Evolutionary conservation across 2,797 vertebrate genomes (phyloP).

Genomic region (Cuculus canorus): DNA sequence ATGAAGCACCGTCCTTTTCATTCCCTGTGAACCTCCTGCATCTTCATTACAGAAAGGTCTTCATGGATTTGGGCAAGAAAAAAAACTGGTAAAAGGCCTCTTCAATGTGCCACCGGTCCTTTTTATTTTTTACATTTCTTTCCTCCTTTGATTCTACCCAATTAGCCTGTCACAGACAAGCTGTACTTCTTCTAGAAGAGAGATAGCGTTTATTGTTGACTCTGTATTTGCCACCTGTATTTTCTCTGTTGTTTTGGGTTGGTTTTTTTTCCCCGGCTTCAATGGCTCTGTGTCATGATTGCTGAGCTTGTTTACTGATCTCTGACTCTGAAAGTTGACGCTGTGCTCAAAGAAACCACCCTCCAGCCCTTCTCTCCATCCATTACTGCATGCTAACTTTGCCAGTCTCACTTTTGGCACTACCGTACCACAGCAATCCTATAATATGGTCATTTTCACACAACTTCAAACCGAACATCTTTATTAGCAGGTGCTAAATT

Average conservation of each 20-base stretch:
- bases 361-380: neutral
- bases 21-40: neutral
- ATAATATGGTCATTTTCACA: conserved; percentile 33
- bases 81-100: neutral
- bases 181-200: neutral
- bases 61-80: neutral
- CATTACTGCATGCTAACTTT: neutral
- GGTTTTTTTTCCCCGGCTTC: neutral
- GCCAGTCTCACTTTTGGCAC: neutral
- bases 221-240: neutral
- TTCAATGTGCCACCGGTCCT: neutral
- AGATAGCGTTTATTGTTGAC: neutral
- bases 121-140: neutral
- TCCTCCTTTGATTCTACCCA: neutral
- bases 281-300: neutral
- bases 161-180: neutral
- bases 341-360: neutral
- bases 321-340: neutral
- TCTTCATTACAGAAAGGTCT: neutral
- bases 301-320: neutral
- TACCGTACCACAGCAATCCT: neutral
- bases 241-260: neutral
- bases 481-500: conserved; percentile 76
- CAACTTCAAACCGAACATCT: conserved; percentile 18
- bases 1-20: neutral